A percentile compares a stretch with the other conserved stretches of the same genome.
Evolutionary conservation across 2,888 invertebrate genomes (phyloP).

Genomic region (Drosophila tripunctata): DNA sequence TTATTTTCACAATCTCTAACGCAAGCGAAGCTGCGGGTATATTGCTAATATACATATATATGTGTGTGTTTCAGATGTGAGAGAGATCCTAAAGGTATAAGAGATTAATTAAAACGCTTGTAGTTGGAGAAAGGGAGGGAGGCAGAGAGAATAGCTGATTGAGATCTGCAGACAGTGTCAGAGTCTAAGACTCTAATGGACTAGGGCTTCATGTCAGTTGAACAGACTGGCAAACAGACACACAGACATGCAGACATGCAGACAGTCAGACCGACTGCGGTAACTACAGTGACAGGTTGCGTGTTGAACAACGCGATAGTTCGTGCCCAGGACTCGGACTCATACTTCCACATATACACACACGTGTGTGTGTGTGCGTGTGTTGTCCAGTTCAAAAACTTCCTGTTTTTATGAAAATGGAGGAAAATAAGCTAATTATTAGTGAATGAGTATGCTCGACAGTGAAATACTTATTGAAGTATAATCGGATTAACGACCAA

Average conservation of each 20-base stretch:
- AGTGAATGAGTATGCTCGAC: background rate
- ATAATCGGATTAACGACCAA: no score
- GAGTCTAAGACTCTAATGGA: background rate
- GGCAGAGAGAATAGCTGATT: background rate
- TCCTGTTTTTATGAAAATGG: conserved; percentile 1
- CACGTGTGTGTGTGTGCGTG: background rate
- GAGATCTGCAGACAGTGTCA: background rate
- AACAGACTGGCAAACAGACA: conserved; percentile 3
- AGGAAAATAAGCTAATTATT: background rate
- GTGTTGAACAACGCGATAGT: conserved; percentile 17
- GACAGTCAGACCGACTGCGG: background rate
- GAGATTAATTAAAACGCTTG: no score
- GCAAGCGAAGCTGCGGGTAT: no score
- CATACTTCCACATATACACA: background rate
- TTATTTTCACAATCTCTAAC: no score
- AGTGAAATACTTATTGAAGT: background rate
- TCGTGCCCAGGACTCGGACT: background rate
- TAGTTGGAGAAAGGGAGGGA: background rate
- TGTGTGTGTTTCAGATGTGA: no score
- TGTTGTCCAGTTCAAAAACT: conserved; percentile 21
- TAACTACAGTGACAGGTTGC: background rate
- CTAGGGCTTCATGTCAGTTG: conserved; percentile 8
- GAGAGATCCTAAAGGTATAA: no score
- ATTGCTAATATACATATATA: no score
- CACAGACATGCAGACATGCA: conserved; percentile 8